Evolutionary conservation across 2,113 vertebrate species (phyloP), one percentile per base, ranked within the genome.

Genomic region (Oenanthe oenanthe): DNA sequence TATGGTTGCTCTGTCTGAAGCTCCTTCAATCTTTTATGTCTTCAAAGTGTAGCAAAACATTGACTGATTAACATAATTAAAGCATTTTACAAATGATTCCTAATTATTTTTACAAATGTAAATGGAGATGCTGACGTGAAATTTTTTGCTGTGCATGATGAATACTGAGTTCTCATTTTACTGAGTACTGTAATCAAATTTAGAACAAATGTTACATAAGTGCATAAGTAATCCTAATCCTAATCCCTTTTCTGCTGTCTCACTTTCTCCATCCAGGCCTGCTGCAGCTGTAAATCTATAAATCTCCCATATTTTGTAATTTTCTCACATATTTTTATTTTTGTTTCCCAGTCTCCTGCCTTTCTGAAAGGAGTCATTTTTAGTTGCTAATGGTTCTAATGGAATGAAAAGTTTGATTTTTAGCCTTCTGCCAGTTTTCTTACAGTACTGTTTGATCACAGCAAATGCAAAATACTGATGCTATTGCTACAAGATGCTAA

Each of bases 101-200:
- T 85, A 78, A 92, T 94, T 65, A 74, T 90, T 96, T 93, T 86
- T 88, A 85, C 82, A 61, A 80, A 71, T 83, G 48, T 77, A 93
- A 94, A 75, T 86, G 51, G 66, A 87, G 77, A 31, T 74, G 71
- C 60, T 90, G 66, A 70, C 12, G 2, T 66, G 38, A 73, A 67
- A 32, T 43, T 61, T 80, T 77, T 85, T 87, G 50, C 90, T 82
- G 20, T 71, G 65, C 76, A 4, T 45, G 85, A 73, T 63, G 73
- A 90, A 78, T 67, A 87, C 61, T 21, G 58, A 77, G 60, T 77
- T 94, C 95, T 94, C 88, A 84, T 96, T 96, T 85, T 83, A 76
- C 93, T 95, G 94, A 91, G 95, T 67, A 70, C 45, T 91, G 84
- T 87, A 95, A 96, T 82, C 89, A 94, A 94, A 96, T 93, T 91